These are phyloP conservation scores for Telenomus remus DNA, from an alignment of 1,140 invertebrate genomes.

Conservation along the genomic window DNA sequence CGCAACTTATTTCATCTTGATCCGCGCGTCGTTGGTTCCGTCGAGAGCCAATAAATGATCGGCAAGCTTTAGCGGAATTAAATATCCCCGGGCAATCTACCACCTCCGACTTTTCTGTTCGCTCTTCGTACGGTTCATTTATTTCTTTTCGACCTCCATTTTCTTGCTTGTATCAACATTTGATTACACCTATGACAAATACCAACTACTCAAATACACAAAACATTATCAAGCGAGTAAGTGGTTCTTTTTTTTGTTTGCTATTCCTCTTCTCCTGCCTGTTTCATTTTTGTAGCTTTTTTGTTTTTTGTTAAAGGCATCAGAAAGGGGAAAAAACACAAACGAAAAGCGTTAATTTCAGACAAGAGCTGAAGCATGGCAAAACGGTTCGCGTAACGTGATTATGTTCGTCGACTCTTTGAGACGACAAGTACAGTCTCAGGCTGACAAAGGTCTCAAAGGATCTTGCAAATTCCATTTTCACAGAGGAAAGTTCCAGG, in stretches of 20 bases:
- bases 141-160: neutral
- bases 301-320: too few species aligned
- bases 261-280: too few species aligned
- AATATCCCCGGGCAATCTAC: conserved; percentile 72
- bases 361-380: conserved; percentile 30
- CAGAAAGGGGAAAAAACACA: conserved; percentile 16
- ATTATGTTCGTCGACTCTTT: conserved; percentile 50
- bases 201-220: conserved; percentile 1
- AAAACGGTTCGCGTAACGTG: conserved; percentile 47
- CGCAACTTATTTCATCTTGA: conserved; percentile 68
- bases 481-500: conserved; percentile 46
- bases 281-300: too few species aligned
- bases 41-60: conserved; percentile 71
- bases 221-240: neutral
- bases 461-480: conserved; percentile 56
- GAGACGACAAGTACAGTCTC: conserved; percentile 29
- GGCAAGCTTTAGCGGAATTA: conserved; percentile 68
- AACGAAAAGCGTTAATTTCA: conserved; percentile 46
- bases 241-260: neutral
- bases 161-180: conserved; percentile 5
- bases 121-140: conserved; percentile 3
- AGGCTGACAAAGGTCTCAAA: conserved; percentile 53
- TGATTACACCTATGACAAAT: neutral
- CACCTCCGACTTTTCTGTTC: conserved; percentile 39
- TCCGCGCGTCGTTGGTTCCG: conserved; percentile 59